Evolutionary conservation across 2,888 invertebrate species (phyloP), one percentile per base, ranked within the genome.

Genomic region (Drosophila nigricruria): DNA sequence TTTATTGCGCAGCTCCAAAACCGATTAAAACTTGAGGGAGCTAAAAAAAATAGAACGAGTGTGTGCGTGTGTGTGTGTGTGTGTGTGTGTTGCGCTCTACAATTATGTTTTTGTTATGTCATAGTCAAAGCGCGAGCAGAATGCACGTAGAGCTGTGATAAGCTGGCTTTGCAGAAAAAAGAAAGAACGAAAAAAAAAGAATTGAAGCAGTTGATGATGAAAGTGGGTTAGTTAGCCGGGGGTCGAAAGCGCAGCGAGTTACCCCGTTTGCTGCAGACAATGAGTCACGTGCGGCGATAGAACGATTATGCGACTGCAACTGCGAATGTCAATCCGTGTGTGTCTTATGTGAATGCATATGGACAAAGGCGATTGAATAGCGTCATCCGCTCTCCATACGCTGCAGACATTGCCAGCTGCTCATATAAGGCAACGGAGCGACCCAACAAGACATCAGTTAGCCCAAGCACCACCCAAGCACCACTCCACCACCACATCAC

Each of bases 241-340:
- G 45, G 18, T 30, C 57, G 42, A 30, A 69, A 57, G 49, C 27
- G 34, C 38, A 34, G 5, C 32, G 53, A 47, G 30, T 32, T 34
- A 9, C 52, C 52, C 30, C n/a, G 25, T 6, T 14, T 40, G 43
- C 12, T 34, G 63, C 40, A 36, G 42, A 53, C 42, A 67, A 38
- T 79, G 59, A 42, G 40, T 75, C 70, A 75, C 75, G 75, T 76
- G 62, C 75, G 56, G 6, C 34, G 77, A 79, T 75, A 73, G 60
- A 79, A 60, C 34, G 30, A 53, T 30, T 32, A 34, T 57, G 25
- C 53, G 36, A 27, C 16, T n/a, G 34, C 27, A 9, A 30, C 25
- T 52, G 20, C n/a, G 8, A 30, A 4, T 25, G 18, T 1, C 34
- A 9, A n/a, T 45, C 36, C 30, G 20, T 66, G 47, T 38, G 23